A percentile compares a stretch with the other conserved stretches of the same genome.
Conservation (phyloP, 30 jellyfish, hydroid and myxozoan genomes). For the Aurelia coerulea region DNA sequence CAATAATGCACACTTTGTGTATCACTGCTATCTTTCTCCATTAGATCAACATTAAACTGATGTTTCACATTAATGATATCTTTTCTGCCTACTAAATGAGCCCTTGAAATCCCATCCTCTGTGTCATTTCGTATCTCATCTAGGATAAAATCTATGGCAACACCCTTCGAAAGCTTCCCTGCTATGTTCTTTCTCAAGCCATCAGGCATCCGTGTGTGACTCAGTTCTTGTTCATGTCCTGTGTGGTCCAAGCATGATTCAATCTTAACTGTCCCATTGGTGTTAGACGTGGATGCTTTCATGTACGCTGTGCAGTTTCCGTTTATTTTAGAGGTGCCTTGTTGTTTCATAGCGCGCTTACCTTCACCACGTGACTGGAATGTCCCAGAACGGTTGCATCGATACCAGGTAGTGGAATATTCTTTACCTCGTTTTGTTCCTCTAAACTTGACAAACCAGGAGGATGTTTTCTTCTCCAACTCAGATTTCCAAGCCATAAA, state of each 20-base stretch:
- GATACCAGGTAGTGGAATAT: slow-evolving; percentile 35
- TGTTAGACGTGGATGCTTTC: no score
- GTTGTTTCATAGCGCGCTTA: slow-evolving; percentile 55
- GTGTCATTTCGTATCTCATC: slow-evolving; percentile 23
- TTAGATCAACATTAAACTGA: no score
- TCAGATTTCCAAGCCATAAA: slow-evolving; percentile 6
- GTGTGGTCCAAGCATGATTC: no score
- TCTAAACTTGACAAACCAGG: no score
- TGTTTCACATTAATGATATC: no score
- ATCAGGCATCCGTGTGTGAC: slow-evolving; percentile 31
- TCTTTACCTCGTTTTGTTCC: slow-evolving; percentile 41
- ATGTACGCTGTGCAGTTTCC: no score
- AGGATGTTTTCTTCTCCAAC: slow-evolving; percentile 13
- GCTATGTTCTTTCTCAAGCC: slow-evolving; percentile 6
- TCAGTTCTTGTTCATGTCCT: no score
- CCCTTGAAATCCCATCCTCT: slow-evolving; percentile 10
- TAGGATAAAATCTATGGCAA: slow-evolving; percentile 7
- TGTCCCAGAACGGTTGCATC: slow-evolving; percentile 47
- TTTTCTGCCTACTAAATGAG: neutral
- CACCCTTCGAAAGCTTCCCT: slow-evolving; percentile 24
- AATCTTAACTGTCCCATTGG: no score
- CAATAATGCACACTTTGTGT: no score
- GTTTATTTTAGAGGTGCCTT: slow-evolving; percentile 62
- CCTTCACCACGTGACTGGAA: slow-evolving; percentile 41
- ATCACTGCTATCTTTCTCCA: no score